Percentiles rank a stretch among this genome's conserved stretches.
Conservation (phyloP, 2,797 vertebrate genomes). For the Choloepus didactylus region DNA sequence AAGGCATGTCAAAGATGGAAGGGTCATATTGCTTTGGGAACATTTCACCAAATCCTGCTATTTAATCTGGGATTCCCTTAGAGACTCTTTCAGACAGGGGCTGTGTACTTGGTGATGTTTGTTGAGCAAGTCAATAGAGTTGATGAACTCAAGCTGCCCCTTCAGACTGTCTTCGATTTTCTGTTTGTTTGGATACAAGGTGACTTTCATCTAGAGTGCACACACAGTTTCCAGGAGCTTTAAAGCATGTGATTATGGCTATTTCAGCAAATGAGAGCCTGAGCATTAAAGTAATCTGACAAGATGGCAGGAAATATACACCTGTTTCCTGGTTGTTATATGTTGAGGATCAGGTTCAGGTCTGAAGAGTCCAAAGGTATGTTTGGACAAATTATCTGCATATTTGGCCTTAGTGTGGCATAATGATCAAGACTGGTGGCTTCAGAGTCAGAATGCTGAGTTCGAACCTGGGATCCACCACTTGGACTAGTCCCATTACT, state of each 20-base stretch:
- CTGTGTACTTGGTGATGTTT: slow-evolving; percentile 57
- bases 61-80: slow-evolving; percentile 68
- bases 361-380: not conserved
- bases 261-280: slow-evolving; percentile 49
- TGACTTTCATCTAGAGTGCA: slow-evolving; percentile 33
- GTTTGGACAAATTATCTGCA: not conserved
- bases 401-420: not conserved
- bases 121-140: slow-evolving; percentile 51
- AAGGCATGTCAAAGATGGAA: slow-evolving; percentile 15
- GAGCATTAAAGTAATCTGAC: not conserved
- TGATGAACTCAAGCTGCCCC: slow-evolving; percentile 38
- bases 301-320: not conserved
- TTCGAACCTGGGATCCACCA: not conserved
- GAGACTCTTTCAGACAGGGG: slow-evolving; percentile 19
- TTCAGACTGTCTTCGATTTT: slow-evolving; percentile 61
- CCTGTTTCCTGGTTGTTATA: not conserved
- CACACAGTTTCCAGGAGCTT: not conserved
- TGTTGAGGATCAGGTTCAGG: not conserved
- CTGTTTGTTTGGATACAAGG: slow-evolving; percentile 19
- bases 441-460: not conserved
- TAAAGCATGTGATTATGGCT: not conserved
- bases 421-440: not conserved
- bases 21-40: slow-evolving; percentile 64
- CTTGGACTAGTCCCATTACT: not conserved
- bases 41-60: slow-evolving; percentile 45